These are phyloP conservation scores for Chaetogeoica ovagalla DNA, from an alignment of 2,888 invertebrate genomes.

Conservation along the genomic window DNA sequence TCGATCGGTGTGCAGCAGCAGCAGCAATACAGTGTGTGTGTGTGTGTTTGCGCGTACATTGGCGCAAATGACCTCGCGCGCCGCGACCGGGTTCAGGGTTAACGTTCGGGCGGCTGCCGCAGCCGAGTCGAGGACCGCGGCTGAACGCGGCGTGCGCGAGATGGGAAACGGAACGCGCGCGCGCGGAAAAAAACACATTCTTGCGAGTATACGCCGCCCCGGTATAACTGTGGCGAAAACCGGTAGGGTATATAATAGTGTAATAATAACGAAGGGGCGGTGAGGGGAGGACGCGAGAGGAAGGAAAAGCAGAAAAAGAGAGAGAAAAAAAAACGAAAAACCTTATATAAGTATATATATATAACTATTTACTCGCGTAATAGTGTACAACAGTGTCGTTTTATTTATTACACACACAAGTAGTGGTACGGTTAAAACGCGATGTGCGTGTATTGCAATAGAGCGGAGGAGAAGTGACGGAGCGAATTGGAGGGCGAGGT, in stretches of 20 bases:
- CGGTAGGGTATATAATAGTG: slow-evolving; percentile 27
- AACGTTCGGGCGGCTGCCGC: slow-evolving; percentile 50
- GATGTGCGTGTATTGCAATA: not conserved
- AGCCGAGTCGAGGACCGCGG: not conserved
- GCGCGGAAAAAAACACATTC: slow-evolving; percentile 24
- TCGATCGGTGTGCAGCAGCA: no score
- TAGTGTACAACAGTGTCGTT: no score
- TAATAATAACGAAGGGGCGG: slow-evolving; percentile 10
- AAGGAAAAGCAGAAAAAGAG: not conserved
- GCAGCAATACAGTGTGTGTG: no score
- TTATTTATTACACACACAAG: no score
- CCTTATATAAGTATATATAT: not conserved
- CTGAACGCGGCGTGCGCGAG: not conserved
- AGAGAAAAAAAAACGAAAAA: slow-evolving; percentile 6
- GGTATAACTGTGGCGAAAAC: slow-evolving; percentile 15
- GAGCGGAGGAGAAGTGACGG: no score
- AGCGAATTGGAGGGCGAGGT: not conserved
- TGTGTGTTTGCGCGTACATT: slow-evolving; percentile 13
- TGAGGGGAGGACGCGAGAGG: no score
- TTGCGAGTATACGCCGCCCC: not conserved
- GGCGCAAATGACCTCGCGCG: slow-evolving; percentile 51
- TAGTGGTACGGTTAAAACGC: not conserved
- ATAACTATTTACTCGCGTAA: not conserved
- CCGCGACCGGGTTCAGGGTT: slow-evolving; percentile 50
- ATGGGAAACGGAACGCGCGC: not conserved